A percentile compares a stretch with the other conserved stretches of the same genome.
These are phyloP conservation scores for Adelognathus sp. DNA, from an alignment of 2,888 invertebrate species.

Conservation along the genomic window DNA sequence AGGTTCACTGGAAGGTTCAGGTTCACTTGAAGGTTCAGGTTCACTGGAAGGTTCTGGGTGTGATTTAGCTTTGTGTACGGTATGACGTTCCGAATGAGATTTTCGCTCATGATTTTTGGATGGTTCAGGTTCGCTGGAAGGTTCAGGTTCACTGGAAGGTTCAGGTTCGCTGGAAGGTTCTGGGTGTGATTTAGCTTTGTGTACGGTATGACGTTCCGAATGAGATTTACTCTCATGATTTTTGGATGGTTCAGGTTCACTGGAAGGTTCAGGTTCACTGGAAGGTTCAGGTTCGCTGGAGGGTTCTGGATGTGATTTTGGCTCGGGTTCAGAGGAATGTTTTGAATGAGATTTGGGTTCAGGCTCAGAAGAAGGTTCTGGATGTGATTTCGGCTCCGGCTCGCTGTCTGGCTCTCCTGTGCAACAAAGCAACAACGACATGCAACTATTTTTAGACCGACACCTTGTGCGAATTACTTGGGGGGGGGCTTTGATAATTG, in stretches of 20 bases:
- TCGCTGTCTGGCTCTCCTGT: constrained; percentile 78
- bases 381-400: constrained; percentile 80
- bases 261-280: constrained; percentile 77
- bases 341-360: constrained; percentile 75
- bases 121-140: constrained; percentile 78
- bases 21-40: constrained; percentile 77
- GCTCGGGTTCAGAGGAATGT: constrained; percentile 65
- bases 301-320: constrained; percentile 72
- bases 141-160: constrained; percentile 77
- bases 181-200: constrained; percentile 53
- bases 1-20: constrained; percentile 75
- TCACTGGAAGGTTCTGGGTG: constrained; percentile 76
- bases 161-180: constrained; percentile 77
- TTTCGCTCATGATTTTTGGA: constrained; percentile 74
- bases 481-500: constrained; percentile 17
- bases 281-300: constrained; percentile 74
- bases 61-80: constrained; percentile 71
- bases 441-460: constrained; percentile 66
- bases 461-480: constrained; percentile 60
- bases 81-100: constrained; percentile 80
- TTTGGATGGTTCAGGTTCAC: constrained; percentile 73
- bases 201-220: constrained; percentile 79
- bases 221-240: constrained; percentile 80
- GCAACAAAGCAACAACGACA: constrained; percentile 80
- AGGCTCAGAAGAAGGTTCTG: constrained; percentile 81